These are phyloP conservation scores for Cettia cetti DNA, from an alignment of 2,113 vertebrate genomes.

Conservation along the genomic window DNA sequence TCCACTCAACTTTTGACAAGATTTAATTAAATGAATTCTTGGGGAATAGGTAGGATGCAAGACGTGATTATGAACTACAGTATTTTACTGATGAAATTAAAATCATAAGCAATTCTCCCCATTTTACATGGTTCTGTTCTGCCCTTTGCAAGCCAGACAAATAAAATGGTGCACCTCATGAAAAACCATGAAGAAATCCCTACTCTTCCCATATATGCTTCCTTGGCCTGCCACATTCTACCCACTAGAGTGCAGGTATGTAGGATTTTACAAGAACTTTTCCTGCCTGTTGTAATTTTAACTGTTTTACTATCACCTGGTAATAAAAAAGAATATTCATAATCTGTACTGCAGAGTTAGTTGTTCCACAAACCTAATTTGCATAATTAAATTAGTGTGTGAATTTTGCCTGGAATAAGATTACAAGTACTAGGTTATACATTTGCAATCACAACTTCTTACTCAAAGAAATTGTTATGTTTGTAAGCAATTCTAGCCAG, in stretches of 20 bases:
- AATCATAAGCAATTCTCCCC: background rate
- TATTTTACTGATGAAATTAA: background rate
- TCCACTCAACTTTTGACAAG: background rate
- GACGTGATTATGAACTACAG: background rate
- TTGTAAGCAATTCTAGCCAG: background rate
- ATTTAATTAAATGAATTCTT: background rate
- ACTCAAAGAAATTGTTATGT: background rate
- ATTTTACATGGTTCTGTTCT: background rate
- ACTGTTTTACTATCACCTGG: background rate
- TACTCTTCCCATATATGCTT: background rate
- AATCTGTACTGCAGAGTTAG: background rate
- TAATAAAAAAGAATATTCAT: background rate
- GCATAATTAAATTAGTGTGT: background rate
- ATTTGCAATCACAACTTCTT: background rate
- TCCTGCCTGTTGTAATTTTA: background rate
- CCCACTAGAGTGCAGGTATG: background rate
- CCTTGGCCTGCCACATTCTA: background rate
- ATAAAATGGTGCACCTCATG: background rate
- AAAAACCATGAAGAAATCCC: background rate
- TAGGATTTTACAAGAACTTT: background rate
- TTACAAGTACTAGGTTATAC: background rate
- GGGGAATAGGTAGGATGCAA: background rate
- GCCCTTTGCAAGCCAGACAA: background rate
- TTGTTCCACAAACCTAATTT: background rate
- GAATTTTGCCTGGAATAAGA: background rate